phyloP scores from a whole-genome alignment of 1,140 invertebrate genomes.

The Drosophila nasuta region DNA sequence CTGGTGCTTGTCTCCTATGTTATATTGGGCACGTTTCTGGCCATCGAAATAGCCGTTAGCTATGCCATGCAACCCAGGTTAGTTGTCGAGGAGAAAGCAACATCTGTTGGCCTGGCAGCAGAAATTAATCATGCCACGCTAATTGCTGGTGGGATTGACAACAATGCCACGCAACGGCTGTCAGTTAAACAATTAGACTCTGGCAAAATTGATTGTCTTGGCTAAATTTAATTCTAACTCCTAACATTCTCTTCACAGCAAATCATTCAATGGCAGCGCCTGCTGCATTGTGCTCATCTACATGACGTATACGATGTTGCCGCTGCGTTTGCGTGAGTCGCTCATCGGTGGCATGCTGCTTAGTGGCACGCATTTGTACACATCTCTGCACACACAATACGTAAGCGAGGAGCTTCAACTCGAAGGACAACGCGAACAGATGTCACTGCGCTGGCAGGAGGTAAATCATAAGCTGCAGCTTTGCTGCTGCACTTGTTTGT shows the following conservation, averaged over 20 bases:
- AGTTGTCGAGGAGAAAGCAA: background rate
- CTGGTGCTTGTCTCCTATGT: slow-evolving; percentile 93
- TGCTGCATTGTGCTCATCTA: slow-evolving; percentile 91
- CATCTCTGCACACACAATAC: slow-evolving; percentile 59
- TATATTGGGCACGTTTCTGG: slow-evolving; percentile 90
- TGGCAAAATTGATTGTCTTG: slow-evolving; percentile 1
- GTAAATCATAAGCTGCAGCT: slow-evolving; percentile 33
- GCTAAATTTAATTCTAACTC: background rate
- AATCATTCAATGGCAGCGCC: slow-evolving; percentile 82
- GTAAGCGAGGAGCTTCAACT: slow-evolving; percentile 4
- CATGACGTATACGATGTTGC: slow-evolving; percentile 94
- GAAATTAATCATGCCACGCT: slow-evolving; percentile 71
- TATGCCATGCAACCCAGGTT: slow-evolving; percentile 86
- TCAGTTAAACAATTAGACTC: slow-evolving; percentile 8
- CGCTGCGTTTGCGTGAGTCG: slow-evolving; percentile 92
- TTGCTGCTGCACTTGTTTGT: slow-evolving; percentile 26
- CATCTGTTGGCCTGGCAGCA: slow-evolving; percentile 46
- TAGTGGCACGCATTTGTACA: slow-evolving; percentile 88
- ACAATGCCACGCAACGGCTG: slow-evolving; percentile 32
- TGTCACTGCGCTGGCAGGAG: slow-evolving; percentile 43
- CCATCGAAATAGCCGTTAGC: slow-evolving; percentile 87
- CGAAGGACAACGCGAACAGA: background rate
- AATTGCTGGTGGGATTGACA: slow-evolving; percentile 51
- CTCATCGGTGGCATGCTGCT: slow-evolving; percentile 90
- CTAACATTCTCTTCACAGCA: slow-evolving; percentile 48